Evolutionary conservation across 2,113 vertebrate genomes (phyloP), one percentile per base, ranked within the genome.

Genomic region (Myiagra hebetior): DNA sequence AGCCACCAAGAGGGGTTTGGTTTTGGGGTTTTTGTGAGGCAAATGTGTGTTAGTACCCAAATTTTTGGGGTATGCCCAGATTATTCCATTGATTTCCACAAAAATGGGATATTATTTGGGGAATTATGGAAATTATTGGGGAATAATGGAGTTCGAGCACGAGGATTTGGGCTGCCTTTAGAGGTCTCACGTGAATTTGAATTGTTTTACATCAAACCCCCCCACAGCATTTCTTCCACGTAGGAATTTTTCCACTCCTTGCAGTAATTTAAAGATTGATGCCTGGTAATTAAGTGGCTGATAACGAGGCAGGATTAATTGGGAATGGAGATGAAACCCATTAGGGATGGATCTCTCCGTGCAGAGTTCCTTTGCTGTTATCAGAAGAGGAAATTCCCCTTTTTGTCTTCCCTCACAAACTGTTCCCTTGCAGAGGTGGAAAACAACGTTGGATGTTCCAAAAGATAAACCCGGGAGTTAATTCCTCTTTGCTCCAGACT

Each of bases 201-300:
- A 65, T 60, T 84, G 46, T 10, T 69, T 89, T 67, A 8, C 60
- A 33, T 41, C 41, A 39, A 57, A 65, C 30, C 20, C 37, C 50
- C 6, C 31, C 26, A 3, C 6, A 64, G n/a, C 49, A 39, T 22
- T 31, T 81, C 4, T 22, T 83, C 63, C 74, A 18, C 37, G 57
- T 64, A 21, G 31, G 76, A 12, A n/a, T 77, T 65, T 72, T 81
- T 44, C 91, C 88, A 35, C 63, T 96, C 55, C 62, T 79, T 91
- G 69, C 62, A 87, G 57, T 44, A 47, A 77, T 81, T 79, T 94
- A 28, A 79, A 95, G 76, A 84, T 57, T 47, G 74, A 91, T 96
- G 74, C 46, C 22, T 46, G 60, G 56, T 79, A 95, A 93, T 92
- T 93, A 96, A 91, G 72, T 57, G 49, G 76, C 93, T 95, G 97